Percentiles rank a stretch among this genome's conserved stretches.
These are phyloP conservation scores for Oedothorax gibbosus DNA, from an alignment of 1,140 invertebrate genomes.

Conservation along the genomic window DNA sequence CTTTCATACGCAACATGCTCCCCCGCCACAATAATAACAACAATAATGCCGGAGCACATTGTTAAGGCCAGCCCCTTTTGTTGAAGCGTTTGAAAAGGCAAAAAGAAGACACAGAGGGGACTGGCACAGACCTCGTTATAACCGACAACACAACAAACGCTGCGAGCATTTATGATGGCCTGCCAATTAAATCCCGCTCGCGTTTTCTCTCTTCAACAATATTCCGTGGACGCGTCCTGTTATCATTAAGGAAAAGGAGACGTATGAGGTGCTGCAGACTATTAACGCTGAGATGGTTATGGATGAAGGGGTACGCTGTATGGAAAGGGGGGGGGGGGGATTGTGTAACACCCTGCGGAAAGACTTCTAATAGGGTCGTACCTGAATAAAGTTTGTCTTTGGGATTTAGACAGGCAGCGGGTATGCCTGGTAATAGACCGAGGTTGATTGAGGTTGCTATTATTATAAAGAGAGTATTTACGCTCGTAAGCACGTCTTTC, in stretches of 20 bases:
- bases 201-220: constrained; percentile 1
- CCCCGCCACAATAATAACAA: background rate
- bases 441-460: constrained; percentile 30
- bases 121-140: constrained; percentile 29
- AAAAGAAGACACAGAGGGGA: background rate
- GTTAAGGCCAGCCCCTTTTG: constrained; percentile 30
- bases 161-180: constrained; percentile 36
- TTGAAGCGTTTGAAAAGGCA: background rate
- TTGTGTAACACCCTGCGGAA: constrained; percentile 13
- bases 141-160: background rate
- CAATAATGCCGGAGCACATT: constrained; percentile 24
- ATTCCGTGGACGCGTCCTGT: constrained; percentile 19
- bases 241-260: constrained; percentile 32
- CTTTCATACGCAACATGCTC: constrained; percentile 11
- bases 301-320: constrained; percentile 15
- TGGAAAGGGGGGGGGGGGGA: background rate
- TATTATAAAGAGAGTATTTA: constrained; percentile 3
- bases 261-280: constrained; percentile 16
- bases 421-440: constrained; percentile 22
- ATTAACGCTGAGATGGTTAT: constrained; percentile 34
- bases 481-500: constrained; percentile 34
- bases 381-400: constrained; percentile 11
- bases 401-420: background rate
- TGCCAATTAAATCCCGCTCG: constrained; percentile 36
- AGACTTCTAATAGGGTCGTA: constrained; percentile 4